Conservation (phyloP, 2,113 vertebrate species). For the Fregetta grallaria region DNA sequence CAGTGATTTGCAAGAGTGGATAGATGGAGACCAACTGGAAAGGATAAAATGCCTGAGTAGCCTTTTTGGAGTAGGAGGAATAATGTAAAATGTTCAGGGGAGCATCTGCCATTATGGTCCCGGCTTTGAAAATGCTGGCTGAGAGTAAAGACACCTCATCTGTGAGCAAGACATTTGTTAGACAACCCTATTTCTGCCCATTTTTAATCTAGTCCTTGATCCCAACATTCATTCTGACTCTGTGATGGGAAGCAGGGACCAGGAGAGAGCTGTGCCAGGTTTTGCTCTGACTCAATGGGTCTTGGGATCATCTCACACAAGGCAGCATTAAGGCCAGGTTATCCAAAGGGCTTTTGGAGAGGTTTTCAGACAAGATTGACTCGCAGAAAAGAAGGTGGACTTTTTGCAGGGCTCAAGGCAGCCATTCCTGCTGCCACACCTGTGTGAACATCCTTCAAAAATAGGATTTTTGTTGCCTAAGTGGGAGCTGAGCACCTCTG, state of each 20-base stretch:
- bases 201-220: background rate
- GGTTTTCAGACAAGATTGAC: background rate
- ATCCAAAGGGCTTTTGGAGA: background rate
- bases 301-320: background rate
- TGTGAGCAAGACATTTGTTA: background rate
- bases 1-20: background rate
- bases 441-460: background rate
- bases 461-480: background rate
- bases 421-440: background rate
- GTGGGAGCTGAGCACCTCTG: background rate
- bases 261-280: background rate
- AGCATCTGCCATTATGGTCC: background rate
- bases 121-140: background rate
- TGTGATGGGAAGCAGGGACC: background rate
- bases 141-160: background rate
- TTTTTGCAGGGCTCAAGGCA: background rate
- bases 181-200: background rate
- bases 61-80: background rate
- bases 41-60: background rate
- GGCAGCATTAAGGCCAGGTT: background rate
- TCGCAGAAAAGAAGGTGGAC: background rate
- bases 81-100: background rate
- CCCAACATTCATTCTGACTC: background rate
- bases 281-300: background rate
- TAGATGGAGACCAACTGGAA: background rate